phyloP scores from a whole-genome alignment of 1,140 invertebrate species.

The Zaprionus capensis region DNA sequence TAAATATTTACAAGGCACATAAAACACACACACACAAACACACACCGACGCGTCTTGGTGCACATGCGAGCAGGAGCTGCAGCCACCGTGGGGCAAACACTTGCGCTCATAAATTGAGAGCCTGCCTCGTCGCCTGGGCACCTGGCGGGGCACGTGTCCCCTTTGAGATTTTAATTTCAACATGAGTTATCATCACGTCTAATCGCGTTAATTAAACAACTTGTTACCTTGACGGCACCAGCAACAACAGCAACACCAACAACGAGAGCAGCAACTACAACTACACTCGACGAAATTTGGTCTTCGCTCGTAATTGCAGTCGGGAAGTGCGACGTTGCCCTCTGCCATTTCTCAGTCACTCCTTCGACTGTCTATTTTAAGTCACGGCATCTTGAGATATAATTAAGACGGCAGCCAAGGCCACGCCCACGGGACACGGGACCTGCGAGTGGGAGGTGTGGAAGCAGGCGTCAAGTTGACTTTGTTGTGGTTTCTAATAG shows the following conservation, averaged over 20 bases:
- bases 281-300: background rate
- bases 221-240: constrained; percentile 68
- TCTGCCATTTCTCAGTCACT: background rate
- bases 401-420: constrained; percentile 49
- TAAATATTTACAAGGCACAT: constrained; percentile 79
- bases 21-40: constrained; percentile 34
- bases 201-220: constrained; percentile 79
- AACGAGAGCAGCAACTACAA: constrained; percentile 2
- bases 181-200: constrained; percentile 65
- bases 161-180: constrained; percentile 63
- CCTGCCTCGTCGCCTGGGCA: constrained; percentile 16
- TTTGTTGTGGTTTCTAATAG: constrained; percentile 70
- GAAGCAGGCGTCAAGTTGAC: constrained; percentile 41
- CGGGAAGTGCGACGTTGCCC: background rate
- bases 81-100: constrained; percentile 34
- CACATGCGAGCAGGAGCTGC: constrained; percentile 1
- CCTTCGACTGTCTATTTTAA: constrained; percentile 60
- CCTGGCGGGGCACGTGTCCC: constrained; percentile 27
- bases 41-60: background rate
- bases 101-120: constrained; percentile 62
- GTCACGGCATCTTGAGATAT: constrained; percentile 39
- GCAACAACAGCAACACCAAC: constrained; percentile 25
- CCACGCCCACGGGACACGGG: background rate
- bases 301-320: background rate
- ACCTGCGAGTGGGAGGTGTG: background rate